Percentiles rank a stretch among this genome's conserved stretches.
These are phyloP conservation scores for Entomyzon cyanotis DNA, from an alignment of 2,113 vertebrate species.

Conservation along the genomic window DNA sequence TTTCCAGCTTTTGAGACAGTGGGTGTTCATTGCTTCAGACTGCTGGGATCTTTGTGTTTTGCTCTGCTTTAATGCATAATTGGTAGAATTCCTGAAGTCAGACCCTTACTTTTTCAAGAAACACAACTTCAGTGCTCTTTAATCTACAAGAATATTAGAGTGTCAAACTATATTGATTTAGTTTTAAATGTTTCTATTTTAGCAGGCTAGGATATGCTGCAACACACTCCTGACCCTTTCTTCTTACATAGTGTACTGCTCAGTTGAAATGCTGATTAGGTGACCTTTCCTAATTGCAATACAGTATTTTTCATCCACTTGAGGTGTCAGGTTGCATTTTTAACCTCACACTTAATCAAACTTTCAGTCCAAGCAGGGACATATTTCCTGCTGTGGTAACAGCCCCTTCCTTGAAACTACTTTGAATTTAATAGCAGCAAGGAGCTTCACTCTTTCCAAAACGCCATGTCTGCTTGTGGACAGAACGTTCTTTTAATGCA, in stretches of 20 bases:
- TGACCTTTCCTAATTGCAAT: background rate
- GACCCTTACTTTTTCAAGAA: background rate
- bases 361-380: background rate
- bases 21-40: background rate
- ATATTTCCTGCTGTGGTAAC: background rate
- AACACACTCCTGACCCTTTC: background rate
- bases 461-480: background rate
- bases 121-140: background rate
- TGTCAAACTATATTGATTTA: background rate
- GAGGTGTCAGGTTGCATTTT: background rate
- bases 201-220: background rate
- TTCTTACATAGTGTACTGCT: background rate
- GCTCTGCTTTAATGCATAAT: background rate
- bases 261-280: background rate
- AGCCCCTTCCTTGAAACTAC: background rate
- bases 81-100: background rate
- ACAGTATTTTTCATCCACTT: background rate
- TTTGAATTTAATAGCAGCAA: background rate
- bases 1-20: background rate
- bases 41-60: background rate
- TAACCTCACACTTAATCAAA: slow-evolving; percentile 11
- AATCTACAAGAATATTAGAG: background rate
- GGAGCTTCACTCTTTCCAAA: background rate
- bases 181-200: background rate
- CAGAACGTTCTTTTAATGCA: background rate